These are phyloP conservation scores for Gephyroberyx darwinii DNA, from an alignment of 2,797 vertebrate genomes.

Conservation along the genomic window DNA sequence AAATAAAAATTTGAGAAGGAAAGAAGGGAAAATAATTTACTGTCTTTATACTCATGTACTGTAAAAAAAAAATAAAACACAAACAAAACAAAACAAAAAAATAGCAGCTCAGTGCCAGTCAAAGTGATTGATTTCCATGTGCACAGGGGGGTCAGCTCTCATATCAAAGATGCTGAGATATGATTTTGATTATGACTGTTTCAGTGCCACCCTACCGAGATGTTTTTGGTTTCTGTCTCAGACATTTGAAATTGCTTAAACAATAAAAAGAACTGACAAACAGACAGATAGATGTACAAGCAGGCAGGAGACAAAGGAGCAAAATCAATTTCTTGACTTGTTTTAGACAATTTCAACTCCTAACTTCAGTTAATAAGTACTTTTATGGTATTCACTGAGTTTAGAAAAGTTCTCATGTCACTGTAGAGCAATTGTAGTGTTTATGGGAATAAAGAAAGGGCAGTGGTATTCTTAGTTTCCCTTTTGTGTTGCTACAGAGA, in stretches of 20 bases:
- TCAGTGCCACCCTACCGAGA: slow-evolving; percentile 77
- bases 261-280: slow-evolving; percentile 66
- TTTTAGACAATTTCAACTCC: slow-evolving; percentile 33
- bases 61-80: too few relatives aligned
- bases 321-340: slow-evolving; percentile 48
- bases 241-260: slow-evolving; percentile 72
- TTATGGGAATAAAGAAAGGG: slow-evolving; percentile 74
- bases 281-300: slow-evolving; percentile 32
- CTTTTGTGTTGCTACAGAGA: slow-evolving; percentile 70
- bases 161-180: slow-evolving; percentile 80
- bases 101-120: slow-evolving; percentile 74
- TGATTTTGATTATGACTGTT: slow-evolving; percentile 83
- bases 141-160: slow-evolving; percentile 81
- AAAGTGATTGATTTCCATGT: slow-evolving; percentile 83
- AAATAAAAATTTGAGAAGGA: slow-evolving; percentile 41
- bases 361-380: slow-evolving; percentile 33
- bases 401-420: slow-evolving; percentile 59
- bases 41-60: slow-evolving; percentile 65
- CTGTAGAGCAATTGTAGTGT: slow-evolving; percentile 60
- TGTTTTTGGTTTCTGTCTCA: slow-evolving; percentile 75
- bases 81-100: slow-evolving; percentile 2
- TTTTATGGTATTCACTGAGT: slow-evolving; percentile 43
- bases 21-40: slow-evolving; percentile 60
- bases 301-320: slow-evolving; percentile 29
- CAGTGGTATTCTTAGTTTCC: slow-evolving; percentile 63